A percentile compares a stretch with the other conserved stretches of the same genome.
phyloP scores from a whole-genome alignment of 2,888 invertebrate species.

The Neelides folsomi region DNA sequence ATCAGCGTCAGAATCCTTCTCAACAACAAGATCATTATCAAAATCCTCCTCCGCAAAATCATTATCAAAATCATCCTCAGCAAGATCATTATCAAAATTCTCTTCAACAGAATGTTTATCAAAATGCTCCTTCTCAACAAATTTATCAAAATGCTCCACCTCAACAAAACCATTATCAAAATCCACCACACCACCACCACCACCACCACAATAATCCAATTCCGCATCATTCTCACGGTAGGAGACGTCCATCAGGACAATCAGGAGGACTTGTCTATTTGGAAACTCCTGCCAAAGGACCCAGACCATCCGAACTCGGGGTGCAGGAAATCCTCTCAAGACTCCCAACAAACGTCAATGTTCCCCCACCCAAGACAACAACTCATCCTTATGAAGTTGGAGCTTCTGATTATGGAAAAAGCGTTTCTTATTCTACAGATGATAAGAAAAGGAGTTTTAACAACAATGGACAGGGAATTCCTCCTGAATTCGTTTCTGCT shows the following conservation, averaged over 20 bases:
- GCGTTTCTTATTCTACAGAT: constrained; percentile 19
- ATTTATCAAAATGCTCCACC: neutral
- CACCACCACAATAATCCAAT: neutral
- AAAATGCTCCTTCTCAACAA: neutral
- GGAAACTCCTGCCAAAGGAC: constrained; percentile 19
- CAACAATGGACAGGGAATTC: too few relatives aligned
- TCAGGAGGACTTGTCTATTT: constrained; percentile 22
- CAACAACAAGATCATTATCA: too few relatives aligned
- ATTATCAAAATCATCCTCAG: too few relatives aligned
- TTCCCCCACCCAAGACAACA: constrained; percentile 17
- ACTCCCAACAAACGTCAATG: constrained; percentile 11
- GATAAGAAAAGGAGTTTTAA: too few relatives aligned
- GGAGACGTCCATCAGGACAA: constrained; percentile 5
- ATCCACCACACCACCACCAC: constrained; percentile 4
- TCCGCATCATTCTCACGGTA: constrained; percentile 5
- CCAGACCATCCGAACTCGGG: constrained; percentile 18
- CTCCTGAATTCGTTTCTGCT: too few relatives aligned
- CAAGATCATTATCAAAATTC: neutral
- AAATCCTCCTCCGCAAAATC: too few relatives aligned
- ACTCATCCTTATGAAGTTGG: constrained; percentile 30
- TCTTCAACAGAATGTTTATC: too few relatives aligned
- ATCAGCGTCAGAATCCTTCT: too few relatives aligned
- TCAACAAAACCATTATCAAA: constrained; percentile 7
- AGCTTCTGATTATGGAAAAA: constrained; percentile 25
- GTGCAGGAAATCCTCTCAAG: constrained; percentile 21